These are phyloP conservation scores for Sinotaia quadrata DNA, from an alignment of 2,888 invertebrate species.

Conservation along the genomic window DNA sequence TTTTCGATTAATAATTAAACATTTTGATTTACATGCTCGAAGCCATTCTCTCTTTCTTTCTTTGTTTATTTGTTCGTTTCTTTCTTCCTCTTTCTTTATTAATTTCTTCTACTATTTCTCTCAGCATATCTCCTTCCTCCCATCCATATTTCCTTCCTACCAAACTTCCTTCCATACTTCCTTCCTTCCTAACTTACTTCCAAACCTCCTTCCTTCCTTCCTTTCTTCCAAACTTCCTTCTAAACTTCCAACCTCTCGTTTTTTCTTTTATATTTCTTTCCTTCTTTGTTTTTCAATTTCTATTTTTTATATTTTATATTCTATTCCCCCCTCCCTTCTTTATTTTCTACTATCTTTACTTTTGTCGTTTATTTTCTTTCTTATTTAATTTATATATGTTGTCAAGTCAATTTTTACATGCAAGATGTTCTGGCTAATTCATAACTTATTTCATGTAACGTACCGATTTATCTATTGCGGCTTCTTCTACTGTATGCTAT, in stretches of 20 bases:
- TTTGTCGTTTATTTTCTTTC: neutral
- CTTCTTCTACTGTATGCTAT: too few species aligned
- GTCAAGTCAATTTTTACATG: neutral
- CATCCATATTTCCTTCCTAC: neutral
- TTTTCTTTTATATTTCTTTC: neutral
- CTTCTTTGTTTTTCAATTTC: neutral
- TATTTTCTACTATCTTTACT: neutral
- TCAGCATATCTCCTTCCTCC: neutral
- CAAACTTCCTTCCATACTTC: neutral
- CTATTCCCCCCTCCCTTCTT: neutral
- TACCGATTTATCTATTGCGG: too few species aligned
- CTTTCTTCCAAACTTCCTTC: neutral
- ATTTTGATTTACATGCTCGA: neutral
- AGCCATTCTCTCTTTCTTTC: neutral
- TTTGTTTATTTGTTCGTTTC: neutral
- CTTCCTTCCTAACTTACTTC: neutral
- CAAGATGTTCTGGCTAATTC: too few species aligned
- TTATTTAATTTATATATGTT: neutral
- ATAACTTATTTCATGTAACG: too few species aligned
- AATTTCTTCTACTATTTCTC: neutral
- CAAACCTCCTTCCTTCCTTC: neutral
- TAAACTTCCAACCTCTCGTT: neutral
- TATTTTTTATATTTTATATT: neutral
- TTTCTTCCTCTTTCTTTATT: neutral
- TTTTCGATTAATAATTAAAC: too few species aligned